phyloP scores from a whole-genome alignment of 2,113 vertebrate species.

The Malurus alboscapulatus region DNA sequence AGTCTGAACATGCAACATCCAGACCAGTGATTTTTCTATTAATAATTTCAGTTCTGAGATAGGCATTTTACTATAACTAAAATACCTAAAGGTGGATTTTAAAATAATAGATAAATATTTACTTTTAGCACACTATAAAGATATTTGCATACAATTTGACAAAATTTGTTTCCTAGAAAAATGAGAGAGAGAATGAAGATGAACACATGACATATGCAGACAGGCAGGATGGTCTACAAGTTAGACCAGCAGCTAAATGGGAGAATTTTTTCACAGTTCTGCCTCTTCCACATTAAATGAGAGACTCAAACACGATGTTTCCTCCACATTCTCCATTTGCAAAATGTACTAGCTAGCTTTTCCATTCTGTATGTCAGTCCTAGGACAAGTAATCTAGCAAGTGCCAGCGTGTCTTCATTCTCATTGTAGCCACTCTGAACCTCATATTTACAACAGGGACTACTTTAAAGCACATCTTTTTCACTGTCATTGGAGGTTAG shows the following conservation, averaged over 20 bases:
- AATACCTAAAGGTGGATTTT: background rate
- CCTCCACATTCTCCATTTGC: background rate
- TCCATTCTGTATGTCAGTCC: background rate
- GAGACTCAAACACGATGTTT: background rate
- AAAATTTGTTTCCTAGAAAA: background rate
- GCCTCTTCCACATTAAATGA: background rate
- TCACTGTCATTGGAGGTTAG: fast-evolving
- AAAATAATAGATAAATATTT: background rate
- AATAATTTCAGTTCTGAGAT: background rate
- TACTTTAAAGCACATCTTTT: background rate
- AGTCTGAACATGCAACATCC: background rate
- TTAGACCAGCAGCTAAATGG: background rate
- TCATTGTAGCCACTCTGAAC: background rate
- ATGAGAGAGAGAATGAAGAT: background rate
- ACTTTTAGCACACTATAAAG: background rate
- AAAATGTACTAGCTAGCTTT: background rate
- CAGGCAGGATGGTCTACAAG: background rate
- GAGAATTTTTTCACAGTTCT: background rate
- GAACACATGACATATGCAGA: background rate
- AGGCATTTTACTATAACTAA: background rate
- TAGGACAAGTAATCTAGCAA: fast-evolving
- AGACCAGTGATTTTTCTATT: background rate
- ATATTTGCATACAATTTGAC: background rate
- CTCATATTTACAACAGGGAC: background rate
- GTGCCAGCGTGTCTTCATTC: background rate